phyloP scores from a whole-genome alignment of 2,113 vertebrate species.

The Panthera tigris region DNA sequence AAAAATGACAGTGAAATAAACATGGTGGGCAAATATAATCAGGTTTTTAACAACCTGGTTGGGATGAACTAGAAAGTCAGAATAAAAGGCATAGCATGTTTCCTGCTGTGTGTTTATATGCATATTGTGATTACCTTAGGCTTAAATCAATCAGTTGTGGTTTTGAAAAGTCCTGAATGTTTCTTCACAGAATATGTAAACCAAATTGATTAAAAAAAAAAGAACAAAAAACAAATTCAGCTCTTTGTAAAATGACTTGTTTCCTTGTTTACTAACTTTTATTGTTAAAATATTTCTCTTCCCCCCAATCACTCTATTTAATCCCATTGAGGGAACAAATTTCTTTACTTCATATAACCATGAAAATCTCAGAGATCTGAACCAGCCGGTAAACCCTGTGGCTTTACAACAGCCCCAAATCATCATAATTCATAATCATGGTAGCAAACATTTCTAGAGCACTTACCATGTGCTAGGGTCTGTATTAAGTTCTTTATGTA shows the following conservation, averaged over 20 bases:
- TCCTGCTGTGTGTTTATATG: background rate
- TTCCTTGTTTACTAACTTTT: background rate
- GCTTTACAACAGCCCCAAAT: background rate
- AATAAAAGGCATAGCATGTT: background rate
- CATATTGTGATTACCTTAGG: background rate
- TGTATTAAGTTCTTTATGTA: background rate
- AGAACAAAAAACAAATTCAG: background rate
- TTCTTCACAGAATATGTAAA: background rate
- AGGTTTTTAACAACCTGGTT: background rate
- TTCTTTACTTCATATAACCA: background rate
- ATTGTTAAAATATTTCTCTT: slow-evolving; percentile 20
- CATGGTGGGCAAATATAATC: background rate
- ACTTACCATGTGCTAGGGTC: background rate
- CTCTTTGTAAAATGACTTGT: background rate
- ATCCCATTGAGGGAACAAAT: background rate
- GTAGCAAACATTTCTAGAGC: background rate
- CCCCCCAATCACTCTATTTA: background rate
- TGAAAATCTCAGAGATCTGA: background rate
- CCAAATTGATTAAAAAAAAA: background rate
- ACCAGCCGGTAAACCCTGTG: background rate
- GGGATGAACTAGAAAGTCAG: background rate
- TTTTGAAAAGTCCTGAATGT: background rate
- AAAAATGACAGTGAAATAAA: background rate
- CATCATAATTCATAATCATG: background rate
- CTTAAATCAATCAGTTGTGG: background rate